These are phyloP conservation scores for Parazoanthus darwini DNA, from an alignment of 92 coral and sea anemone species.

Conservation along the genomic window DNA sequence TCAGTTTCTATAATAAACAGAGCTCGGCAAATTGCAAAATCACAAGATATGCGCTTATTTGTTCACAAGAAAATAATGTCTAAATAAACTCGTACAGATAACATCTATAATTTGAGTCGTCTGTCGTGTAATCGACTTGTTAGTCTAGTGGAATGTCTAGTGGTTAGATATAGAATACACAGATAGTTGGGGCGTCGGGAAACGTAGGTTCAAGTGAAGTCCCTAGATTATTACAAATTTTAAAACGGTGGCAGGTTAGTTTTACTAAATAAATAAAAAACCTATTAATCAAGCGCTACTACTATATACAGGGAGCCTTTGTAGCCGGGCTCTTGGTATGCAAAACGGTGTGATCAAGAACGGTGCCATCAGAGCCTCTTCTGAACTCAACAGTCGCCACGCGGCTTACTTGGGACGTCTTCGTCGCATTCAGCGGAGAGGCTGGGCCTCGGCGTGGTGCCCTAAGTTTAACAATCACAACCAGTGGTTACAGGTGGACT, in stretches of 20 bases:
- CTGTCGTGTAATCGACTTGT: too few species aligned
- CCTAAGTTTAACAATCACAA: conserved; percentile 49
- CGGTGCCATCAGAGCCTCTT: conserved; percentile 68
- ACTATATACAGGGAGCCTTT: conserved; percentile 39
- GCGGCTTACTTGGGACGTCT: conserved; percentile 70
- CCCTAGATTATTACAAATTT: background rate
- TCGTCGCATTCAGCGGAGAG: conserved; percentile 52
- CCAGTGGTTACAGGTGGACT: conserved; percentile 64
- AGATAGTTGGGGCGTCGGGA: too few species aligned
- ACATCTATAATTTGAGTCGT: too few species aligned
- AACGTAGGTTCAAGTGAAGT: too few species aligned
- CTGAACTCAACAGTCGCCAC: conserved; percentile 56
- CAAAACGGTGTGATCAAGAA: conserved; percentile 62
- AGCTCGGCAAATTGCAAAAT: too few species aligned
- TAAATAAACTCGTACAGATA: too few species aligned
- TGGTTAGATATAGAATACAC: too few species aligned
- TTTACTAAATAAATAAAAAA: background rate
- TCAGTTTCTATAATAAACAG: too few species aligned
- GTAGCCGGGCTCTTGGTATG: conserved; percentile 72
- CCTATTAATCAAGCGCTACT: background rate
- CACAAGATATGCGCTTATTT: too few species aligned
- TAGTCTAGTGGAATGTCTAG: too few species aligned
- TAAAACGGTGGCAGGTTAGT: background rate
- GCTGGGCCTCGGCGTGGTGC: conserved; percentile 61
- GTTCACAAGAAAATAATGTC: too few species aligned